Percentiles rank a stretch among this genome's conserved stretches.
Evolutionary conservation across 1,140 invertebrate genomes (phyloP).

Genomic region (Phymorhynchus buccinoides): DNA sequence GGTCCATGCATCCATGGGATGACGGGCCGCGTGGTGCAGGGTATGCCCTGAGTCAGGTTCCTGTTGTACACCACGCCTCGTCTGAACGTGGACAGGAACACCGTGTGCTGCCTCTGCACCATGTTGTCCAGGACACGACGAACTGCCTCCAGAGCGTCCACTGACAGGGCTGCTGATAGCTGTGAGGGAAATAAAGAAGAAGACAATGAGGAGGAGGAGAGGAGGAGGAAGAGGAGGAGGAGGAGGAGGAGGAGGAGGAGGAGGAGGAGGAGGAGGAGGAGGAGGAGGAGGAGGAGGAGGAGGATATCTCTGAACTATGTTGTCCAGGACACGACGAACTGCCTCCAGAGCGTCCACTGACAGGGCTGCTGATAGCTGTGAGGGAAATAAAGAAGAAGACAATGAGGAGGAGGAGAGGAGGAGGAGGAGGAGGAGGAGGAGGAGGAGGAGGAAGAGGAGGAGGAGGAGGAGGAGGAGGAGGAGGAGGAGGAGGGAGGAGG

Average conservation of each 20-base stretch:
- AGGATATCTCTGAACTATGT: slow-evolving; percentile 47
- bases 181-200: too few relatives aligned
- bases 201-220: too few relatives aligned
- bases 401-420: too few relatives aligned
- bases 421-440: too few relatives aligned
- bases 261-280: too few relatives aligned
- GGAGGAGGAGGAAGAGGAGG: too few relatives aligned
- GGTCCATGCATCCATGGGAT: slow-evolving; percentile 64
- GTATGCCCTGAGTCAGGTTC: slow-evolving; percentile 58
- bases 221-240: too few relatives aligned
- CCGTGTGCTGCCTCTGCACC: slow-evolving; percentile 48
- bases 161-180: slow-evolving; percentile 51
- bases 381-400: too few relatives aligned
- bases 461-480: too few relatives aligned
- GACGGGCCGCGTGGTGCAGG: slow-evolving; percentile 48
- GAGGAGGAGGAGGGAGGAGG: too few relatives aligned
- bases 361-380: slow-evolving; percentile 54
- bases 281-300: too few relatives aligned
- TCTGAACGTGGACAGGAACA: slow-evolving; percentile 61
- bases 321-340: slow-evolving; percentile 40
- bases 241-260: too few relatives aligned
- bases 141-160: slow-evolving; percentile 47
- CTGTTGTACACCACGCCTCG: slow-evolving; percentile 59
- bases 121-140: slow-evolving; percentile 45
- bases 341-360: slow-evolving; percentile 47